Evolutionary conservation across 2,888 invertebrate species (phyloP), one percentile per base, ranked within the genome.

Genomic region (Quadroppia sp.): DNA sequence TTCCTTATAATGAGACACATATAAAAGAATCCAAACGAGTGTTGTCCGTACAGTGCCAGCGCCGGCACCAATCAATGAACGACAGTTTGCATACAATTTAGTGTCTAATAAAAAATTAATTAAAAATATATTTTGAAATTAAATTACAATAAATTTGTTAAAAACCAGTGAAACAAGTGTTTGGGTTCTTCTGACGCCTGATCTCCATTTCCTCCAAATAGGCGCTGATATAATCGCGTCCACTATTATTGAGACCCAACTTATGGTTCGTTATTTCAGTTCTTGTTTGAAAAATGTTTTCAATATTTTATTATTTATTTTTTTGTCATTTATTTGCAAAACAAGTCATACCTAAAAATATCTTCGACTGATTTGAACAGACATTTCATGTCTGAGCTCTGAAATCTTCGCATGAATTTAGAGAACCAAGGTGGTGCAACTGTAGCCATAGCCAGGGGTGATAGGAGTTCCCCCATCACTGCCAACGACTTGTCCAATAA

Each of bases 1-100:
- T 0, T 86, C 83, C 0, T 86, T 85, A 79, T 88, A 83, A 61
- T 85, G 81, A 0, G 87, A 83, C 76, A 89, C 82, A 77, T 87
- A 85, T 1, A 88, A 82, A 1, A 89, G 81, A 73, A 86, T 56
- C 78, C 78, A 78, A 23, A 77, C 77, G n/a, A 77, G 59, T 2
- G 76, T 76, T 17, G 77, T 75, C 17, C 77, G 67, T 3, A 78
- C 77, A 0, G 78, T 77, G 4, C 76, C 77, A 53, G 76, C 76
- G 6, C 78, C 78, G 1, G 78, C 78, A 6, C 78, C 78, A 61
- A 78, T 76, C 59, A 78, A 71, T 7, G 77, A 76, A 11, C 76
- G 74, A 3, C 77, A 74, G 74, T 78, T 78, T 17, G 78, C 78
- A 13, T 72, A 73, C 71, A 78, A 28, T 74, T 77, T 77, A 13